These are phyloP conservation scores for Dicrurus megarhynchus DNA, from an alignment of 2,113 vertebrate species.

Conservation along the genomic window DNA sequence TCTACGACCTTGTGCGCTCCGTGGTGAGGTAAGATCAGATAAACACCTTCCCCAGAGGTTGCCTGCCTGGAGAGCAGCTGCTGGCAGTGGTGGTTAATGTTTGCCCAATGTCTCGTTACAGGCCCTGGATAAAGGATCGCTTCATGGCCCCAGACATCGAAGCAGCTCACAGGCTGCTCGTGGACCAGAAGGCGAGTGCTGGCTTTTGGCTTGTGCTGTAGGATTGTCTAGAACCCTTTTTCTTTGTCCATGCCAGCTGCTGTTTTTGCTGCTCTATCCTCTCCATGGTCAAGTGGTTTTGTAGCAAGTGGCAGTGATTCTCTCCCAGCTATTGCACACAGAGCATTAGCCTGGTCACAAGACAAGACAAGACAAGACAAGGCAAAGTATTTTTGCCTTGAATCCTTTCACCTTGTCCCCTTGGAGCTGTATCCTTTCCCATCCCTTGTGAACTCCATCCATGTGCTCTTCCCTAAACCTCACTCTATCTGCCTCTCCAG, in stretches of 20 bases:
- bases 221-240: neutral
- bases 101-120: slow-evolving; percentile 57
- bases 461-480: neutral
- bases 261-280: neutral
- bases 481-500: neutral
- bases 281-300: neutral
- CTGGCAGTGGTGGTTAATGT: neutral
- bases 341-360: neutral
- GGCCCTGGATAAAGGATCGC: slow-evolving; percentile 97
- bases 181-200: slow-evolving; percentile 89
- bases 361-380: neutral
- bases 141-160: slow-evolving; percentile 98
- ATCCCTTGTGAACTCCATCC: neutral
- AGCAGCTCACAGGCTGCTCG: slow-evolving; percentile 84
- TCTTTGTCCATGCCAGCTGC: neutral
- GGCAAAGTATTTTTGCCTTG: neutral
- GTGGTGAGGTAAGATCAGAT: slow-evolving; percentile 89
- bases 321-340: neutral
- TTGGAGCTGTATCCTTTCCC: neutral
- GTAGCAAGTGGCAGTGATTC: neutral
- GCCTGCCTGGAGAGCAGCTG: neutral
- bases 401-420: neutral
- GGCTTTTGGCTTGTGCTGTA: fast-evolving
- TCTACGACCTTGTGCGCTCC: slow-evolving; percentile 95
- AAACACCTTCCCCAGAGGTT: neutral